Evolutionary conservation across 2,113 vertebrate genomes (phyloP), one percentile per base, ranked within the genome.

Genomic region (Trichechus manatus): DNA sequence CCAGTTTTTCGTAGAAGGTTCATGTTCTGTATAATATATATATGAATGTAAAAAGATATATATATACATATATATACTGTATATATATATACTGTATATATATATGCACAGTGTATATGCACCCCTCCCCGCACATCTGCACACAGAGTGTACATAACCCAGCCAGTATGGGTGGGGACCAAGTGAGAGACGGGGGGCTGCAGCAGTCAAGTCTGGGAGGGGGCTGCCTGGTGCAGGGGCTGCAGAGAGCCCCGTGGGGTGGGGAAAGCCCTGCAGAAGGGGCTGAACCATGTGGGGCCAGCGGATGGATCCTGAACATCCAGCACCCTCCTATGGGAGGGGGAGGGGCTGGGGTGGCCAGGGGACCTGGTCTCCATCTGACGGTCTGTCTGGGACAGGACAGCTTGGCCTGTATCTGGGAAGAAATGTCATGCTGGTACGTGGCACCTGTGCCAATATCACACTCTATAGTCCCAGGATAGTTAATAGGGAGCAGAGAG

Each of bases 21-120:
- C 91, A 93, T 94, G 96, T 97, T 97, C 92, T 98, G 96, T 98
- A 98, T 88, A 90, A 92, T 97, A 98, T 97, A 97, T 98, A 90
- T 97, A 98, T 97, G 97, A 97, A 97, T 98, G 96, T 98, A 97
- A 97, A 95, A 92, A 95, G 63, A 92, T 85, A 96, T 95, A 96
- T 97, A 97, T 82, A 94, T 97, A 97, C 94, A 93, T 93, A 81
- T 94, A 85, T 96, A 95, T 96, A 89, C 6, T 96, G 77, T 95
- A 74, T 96, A 93, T 95, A 96, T 92, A 98, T 98, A 94, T 97
- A 89, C 6, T 96, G 77, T 95, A 74, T 96, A 93, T 95, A 96
- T 92, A 98, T 98, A 94, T 97, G 96, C 96, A 96, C 97, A 98
- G 97, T 98, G 98, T 98, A 98, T 96, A 98, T 5, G n/a, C 42